Evolutionary conservation across 2,797 vertebrate species (phyloP).

Genomic region (Cuniculus paca): DNA sequence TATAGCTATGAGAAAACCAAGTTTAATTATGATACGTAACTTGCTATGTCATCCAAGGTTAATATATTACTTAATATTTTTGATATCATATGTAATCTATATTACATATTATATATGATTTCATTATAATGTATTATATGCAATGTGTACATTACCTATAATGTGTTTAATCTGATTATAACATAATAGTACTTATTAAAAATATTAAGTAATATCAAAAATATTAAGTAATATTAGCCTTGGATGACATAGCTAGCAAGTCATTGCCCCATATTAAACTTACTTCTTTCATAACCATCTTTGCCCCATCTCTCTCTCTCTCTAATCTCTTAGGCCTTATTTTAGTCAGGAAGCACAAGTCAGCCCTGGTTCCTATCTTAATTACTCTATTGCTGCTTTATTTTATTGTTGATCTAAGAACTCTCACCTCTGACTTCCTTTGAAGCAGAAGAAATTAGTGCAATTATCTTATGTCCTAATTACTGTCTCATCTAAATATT

Average conservation of each 20-base stretch:
- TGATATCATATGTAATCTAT: not conserved
- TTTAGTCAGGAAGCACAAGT: not conserved
- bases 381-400: not conserved
- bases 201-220: not conserved
- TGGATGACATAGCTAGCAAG: not conserved
- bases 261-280: not conserved
- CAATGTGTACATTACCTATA: not conserved
- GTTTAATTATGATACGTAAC: not conserved
- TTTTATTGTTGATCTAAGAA: slow-evolving; percentile 14
- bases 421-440: slow-evolving; percentile 8
- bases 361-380: not conserved
- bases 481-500: not conserved
- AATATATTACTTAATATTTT: not conserved
- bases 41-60: not conserved
- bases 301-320: not conserved
- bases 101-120: not conserved
- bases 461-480: slow-evolving; percentile 36
- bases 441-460: slow-evolving; percentile 35
- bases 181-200: not conserved
- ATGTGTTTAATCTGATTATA: not conserved
- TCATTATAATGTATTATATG: not conserved
- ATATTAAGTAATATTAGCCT: not conserved
- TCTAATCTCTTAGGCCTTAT: not conserved
- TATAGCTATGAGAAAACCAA: not conserved
- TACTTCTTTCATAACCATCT: not conserved